Percentiles rank a stretch among this genome's conserved stretches.
Evolutionary conservation across 64 coral and sea anemone species (phyloP).

Genomic region (Dendrophyllia cribrosa): DNA sequence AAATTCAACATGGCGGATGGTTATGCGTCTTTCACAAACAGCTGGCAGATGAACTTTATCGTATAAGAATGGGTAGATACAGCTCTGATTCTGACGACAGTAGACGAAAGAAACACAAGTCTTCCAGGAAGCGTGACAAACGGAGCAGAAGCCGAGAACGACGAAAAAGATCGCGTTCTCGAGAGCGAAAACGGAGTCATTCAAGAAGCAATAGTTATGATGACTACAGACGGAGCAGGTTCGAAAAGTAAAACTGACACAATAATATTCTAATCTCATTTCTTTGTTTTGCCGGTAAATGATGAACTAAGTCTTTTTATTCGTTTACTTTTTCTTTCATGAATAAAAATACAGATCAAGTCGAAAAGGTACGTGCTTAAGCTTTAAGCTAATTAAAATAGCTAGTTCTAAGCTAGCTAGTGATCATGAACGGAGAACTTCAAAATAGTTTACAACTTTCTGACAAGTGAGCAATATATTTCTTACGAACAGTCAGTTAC

Average conservation of each 20-base stretch:
- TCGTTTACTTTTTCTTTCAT: background rate
- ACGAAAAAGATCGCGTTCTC: conserved; percentile 52
- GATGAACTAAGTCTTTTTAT: background rate
- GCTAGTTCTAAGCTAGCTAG: background rate
- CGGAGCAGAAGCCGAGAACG: conserved; percentile 70
- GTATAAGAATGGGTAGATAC: conserved; percentile 35
- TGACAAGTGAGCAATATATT: too few relatives aligned
- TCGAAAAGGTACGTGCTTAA: background rate
- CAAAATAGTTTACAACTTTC: too few relatives aligned
- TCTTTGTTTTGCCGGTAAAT: background rate
- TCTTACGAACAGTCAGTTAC: too few relatives aligned
- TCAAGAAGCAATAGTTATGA: conserved; percentile 71
- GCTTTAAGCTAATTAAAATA: background rate
- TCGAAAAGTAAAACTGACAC: background rate
- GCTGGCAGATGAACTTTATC: background rate
- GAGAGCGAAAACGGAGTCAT: conserved; percentile 46
- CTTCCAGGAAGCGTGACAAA: conserved; percentile 55
- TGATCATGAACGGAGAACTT: too few relatives aligned
- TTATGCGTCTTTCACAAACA: too few relatives aligned
- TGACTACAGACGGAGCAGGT: conserved; percentile 51
- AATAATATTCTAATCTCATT: background rate
- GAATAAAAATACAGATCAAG: background rate
- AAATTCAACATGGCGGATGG: background rate
- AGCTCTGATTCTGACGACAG: conserved; percentile 72
- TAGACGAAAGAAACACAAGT: conserved; percentile 57